Evolutionary conservation across 2,113 vertebrate species (phyloP), one percentile per base, ranked within the genome.

Genomic region (Sebastes schlegelii): DNA sequence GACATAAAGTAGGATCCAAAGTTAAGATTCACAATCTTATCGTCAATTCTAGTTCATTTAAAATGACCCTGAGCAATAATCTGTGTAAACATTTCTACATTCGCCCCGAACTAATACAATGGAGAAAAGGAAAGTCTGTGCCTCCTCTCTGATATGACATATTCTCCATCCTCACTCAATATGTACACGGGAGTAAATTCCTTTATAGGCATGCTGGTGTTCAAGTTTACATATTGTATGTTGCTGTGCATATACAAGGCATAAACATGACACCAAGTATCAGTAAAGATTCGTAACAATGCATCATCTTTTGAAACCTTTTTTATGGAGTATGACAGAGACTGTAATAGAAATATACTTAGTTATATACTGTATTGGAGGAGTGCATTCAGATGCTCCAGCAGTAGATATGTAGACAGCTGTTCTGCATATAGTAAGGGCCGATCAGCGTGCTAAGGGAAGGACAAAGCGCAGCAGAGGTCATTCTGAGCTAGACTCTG

Each of bases 401-500:
- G 88, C 80, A 82, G 78, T 52, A 74, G 83, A 76, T 90, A 80
- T 82, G 84, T 77, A 46, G 42, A 82, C 40, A 54, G 76, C 77
- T 83, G 80, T 71, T 76, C 77, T 88, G 76, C 88, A 74, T 85
- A 81, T 23, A 45, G 55, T 7, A 48, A 34, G 42, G 45, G 21
- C 6, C 19, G 46, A 61, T 46, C 21, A 4, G 6, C 34, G 57
- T 52, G 79, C 75, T 81, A 92, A 71, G 10, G 78, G 71, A 90
- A 90, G 34, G 80, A 69, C 75, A 81, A 71, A 26, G 79, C 64
- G 67, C 66, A 73, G 80, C 79, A 80, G 60, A 72, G 80, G 71
- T 97, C 95, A 93, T 89, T 97, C 93, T 92, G 93, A 60, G 97
- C 93, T 8, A 99, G 96, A 89, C 91, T 96, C 1, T 89, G 90